Evolutionary conservation across 2,888 invertebrate genomes (phyloP), one percentile per base, ranked within the genome.

Genomic region (Acleris cristana): DNA sequence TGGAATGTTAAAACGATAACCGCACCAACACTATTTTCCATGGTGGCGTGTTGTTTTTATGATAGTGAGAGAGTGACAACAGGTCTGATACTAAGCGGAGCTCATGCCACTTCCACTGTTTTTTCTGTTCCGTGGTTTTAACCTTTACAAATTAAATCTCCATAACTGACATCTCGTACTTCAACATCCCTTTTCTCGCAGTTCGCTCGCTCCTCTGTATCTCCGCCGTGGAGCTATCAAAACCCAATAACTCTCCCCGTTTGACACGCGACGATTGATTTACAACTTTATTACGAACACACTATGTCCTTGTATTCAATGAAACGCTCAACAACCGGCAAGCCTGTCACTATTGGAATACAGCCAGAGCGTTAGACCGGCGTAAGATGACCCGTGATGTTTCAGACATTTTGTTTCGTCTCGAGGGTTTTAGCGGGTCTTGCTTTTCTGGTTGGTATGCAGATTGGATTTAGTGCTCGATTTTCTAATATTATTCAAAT

Each of bases 141-240:
- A 34, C 10, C 2, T 14, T 45, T 1, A 45, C 45, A 45, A 6
- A 45, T 45, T 45, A 45, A 45, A 45, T 5, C 45, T 6, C n/a
- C 12, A 12, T 45, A 7, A n/a, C 48, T 2, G 8, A 3, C 45
- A 7, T 44, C 18, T 44, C 19, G 40, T 6, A 40, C 3, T 12
- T 30, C 54, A 19, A 57, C 51, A 60, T 60, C 65, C 55, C 65
- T 61, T 52, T 61, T 53, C 61, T 60, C 63, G 57, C 59, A 18
- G 26, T 48, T 19, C 55, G 63, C 62, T 72, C 59, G 75, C 75
- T 73, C 75, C 77, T 73, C 74, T 59, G 64, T 49, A 69, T 71
- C 76, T 76, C 45, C 60, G 62, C 65, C 48, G 64, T 73, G 66
- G 71, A 74, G 65, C 83, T 83, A 82, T 82, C 79, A 82, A 83